phyloP scores from a whole-genome alignment of 2,113 vertebrate genomes.

The Semnornis frantzii region DNA sequence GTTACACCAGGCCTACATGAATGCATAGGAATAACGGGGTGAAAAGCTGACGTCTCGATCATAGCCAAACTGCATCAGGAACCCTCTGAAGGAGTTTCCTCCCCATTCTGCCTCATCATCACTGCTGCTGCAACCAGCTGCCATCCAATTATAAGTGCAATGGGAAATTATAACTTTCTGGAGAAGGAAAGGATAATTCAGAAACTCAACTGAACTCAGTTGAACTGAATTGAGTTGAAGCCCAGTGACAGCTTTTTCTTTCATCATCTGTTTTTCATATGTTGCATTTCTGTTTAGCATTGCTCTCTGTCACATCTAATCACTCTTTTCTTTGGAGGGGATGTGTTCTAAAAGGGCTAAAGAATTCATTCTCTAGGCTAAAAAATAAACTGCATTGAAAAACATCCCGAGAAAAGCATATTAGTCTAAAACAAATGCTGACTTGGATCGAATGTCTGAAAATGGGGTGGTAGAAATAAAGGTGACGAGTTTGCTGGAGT shows the following conservation, averaged over 20 bases:
- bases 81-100: background rate
- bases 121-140: background rate
- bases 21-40: background rate
- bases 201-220: background rate
- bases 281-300: background rate
- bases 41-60: background rate
- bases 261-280: background rate
- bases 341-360: background rate
- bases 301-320: background rate
- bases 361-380: background rate
- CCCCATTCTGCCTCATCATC: background rate
- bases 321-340: background rate
- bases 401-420: background rate
- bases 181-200: background rate
- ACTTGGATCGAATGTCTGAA: constrained; percentile 1
- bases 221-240: background rate
- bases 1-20: background rate
- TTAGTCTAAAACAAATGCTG: background rate
- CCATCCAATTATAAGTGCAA: background rate
- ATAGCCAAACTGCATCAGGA: background rate
- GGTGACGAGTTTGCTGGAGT: background rate
- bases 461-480: background rate
- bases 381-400: background rate
- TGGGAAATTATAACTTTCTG: background rate
- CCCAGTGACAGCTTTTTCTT: constrained; percentile 22